Evolutionary conservation across 2,113 vertebrate species (phyloP), one percentile per base, ranked within the genome.

Genomic region (Semicossyphus pulcher): DNA sequence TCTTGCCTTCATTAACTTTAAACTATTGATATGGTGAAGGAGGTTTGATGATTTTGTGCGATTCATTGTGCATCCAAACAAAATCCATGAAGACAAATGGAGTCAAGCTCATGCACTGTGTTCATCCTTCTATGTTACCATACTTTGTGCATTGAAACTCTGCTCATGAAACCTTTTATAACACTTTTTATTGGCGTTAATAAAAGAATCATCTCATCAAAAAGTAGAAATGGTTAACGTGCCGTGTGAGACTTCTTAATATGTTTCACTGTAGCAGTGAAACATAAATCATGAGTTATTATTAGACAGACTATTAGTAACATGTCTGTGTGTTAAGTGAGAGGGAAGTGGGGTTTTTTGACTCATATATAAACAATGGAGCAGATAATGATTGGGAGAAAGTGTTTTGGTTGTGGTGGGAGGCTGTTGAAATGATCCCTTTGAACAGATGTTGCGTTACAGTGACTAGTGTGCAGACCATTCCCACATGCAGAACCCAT

Each of bases 401-500:
- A 77, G 77, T 74, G 20, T 39, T n/a, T 63, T 78, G 80, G 53
- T 51, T 75, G 60, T 75, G 44, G 45, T 60, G 59, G 56, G 48
- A 75, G 51, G n/a, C 64, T 69, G 77, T 61, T 86, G 79, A 85
- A 89, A 84, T 88, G 88, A 90, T 89, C 32, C 67, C 20, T 81
- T 72, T 56, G 52, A 89, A 80, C 91, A 92, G 91, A 88, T 91
- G 89, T 86, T 85, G 78, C 59, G 56, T 64, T 89, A 67, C 80
- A 83, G 78, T 78, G 75, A 80, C 84, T 75, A 54, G 77, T 63
- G 59, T 58, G 67, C 71, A 71, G 79, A 79, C 51, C 81, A 83
- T 90, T 88, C 80, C 82, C 86, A 87, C 79, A 86, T 85, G 76
- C 79, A 85, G 78, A 86, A 63, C 53, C 54, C 76, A 82, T 89